Percentiles rank a stretch among this genome's conserved stretches.
Conservation (phyloP, 1,140 invertebrate species). For the Drosophila paulistorum region DNA sequence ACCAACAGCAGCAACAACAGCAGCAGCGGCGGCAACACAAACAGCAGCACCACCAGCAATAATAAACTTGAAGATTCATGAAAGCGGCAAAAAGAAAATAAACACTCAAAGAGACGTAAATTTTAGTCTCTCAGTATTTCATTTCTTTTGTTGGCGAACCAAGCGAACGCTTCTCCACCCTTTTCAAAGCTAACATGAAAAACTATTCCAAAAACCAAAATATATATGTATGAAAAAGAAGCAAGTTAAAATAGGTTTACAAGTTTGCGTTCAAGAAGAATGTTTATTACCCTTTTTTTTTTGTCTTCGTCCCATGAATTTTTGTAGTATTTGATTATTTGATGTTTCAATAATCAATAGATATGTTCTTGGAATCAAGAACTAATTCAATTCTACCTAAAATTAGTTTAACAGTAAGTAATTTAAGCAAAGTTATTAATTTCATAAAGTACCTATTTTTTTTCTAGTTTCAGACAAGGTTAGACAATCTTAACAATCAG, state of each 20-base stretch:
- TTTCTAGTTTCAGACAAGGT: too few relatives aligned
- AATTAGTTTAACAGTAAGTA: too few relatives aligned
- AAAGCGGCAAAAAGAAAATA: constrained; percentile 77
- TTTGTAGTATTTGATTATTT: too few relatives aligned
- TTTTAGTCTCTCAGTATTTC: constrained; percentile 75
- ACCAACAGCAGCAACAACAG: constrained; percentile 34
- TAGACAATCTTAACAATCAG: too few relatives aligned
- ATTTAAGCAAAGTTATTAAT: too few relatives aligned
- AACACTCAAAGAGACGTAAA: constrained; percentile 72
- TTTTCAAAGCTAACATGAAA: constrained; percentile 23
- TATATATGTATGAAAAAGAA: background rate
- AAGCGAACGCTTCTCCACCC: constrained; percentile 5
- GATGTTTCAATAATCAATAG: too few relatives aligned
- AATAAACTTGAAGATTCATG: constrained; percentile 79
- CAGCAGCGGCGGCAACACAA: constrained; percentile 43
- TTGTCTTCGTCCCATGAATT: too few relatives aligned
- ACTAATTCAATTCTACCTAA: too few relatives aligned
- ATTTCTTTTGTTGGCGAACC: constrained; percentile 67
- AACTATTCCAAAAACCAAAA: constrained; percentile 48
- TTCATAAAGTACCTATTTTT: too few relatives aligned
- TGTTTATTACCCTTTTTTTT: background rate
- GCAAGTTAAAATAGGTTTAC: background rate
- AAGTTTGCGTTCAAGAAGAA: background rate
- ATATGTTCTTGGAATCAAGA: too few relatives aligned
- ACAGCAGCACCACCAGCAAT: constrained; percentile 57